These are phyloP conservation scores for Ceratina calcarata DNA, from an alignment of 1,140 invertebrate species.

Conservation along the genomic window DNA sequence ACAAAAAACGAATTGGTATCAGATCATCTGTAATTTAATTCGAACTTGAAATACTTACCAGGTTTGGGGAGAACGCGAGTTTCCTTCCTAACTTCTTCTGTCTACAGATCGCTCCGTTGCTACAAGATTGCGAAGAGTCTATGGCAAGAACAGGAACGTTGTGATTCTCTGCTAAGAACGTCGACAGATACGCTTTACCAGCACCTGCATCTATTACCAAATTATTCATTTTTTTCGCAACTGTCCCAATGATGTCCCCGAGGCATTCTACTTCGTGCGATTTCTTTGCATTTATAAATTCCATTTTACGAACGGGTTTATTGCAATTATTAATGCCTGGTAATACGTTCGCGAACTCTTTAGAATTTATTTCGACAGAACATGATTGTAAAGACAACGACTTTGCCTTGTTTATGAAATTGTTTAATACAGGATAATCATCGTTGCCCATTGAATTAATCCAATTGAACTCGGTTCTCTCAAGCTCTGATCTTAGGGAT, in stretches of 20 bases:
- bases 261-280: slow-evolving; percentile 88
- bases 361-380: slow-evolving; percentile 39
- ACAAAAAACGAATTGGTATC: not conserved
- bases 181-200: slow-evolving; percentile 92
- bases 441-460: slow-evolving; percentile 24
- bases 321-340: not conserved
- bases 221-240: slow-evolving; percentile 54
- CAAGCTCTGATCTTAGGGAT: slow-evolving; percentile 81
- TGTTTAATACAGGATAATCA: slow-evolving; percentile 41
- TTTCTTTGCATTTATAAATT: slow-evolving; percentile 91
- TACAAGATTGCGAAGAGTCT: slow-evolving; percentile 86
- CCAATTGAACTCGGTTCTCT: slow-evolving; percentile 65
- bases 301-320: slow-evolving; percentile 46
- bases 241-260: slow-evolving; percentile 70
- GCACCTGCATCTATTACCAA: slow-evolving; percentile 91
- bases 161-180: slow-evolving; percentile 86
- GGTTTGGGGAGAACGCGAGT: slow-evolving; percentile 9
- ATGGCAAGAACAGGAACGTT: slow-evolving; percentile 88
- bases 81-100: slow-evolving; percentile 78
- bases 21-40: slow-evolving; percentile 1
- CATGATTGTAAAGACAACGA: slow-evolving; percentile 64
- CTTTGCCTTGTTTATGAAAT: slow-evolving; percentile 59
- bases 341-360: slow-evolving; percentile 46
- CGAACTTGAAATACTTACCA: slow-evolving; percentile 27
- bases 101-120: slow-evolving; percentile 83